These are phyloP conservation scores for Charaxes varanes DNA, from an alignment of 1,140 invertebrate species.

Conservation along the genomic window DNA sequence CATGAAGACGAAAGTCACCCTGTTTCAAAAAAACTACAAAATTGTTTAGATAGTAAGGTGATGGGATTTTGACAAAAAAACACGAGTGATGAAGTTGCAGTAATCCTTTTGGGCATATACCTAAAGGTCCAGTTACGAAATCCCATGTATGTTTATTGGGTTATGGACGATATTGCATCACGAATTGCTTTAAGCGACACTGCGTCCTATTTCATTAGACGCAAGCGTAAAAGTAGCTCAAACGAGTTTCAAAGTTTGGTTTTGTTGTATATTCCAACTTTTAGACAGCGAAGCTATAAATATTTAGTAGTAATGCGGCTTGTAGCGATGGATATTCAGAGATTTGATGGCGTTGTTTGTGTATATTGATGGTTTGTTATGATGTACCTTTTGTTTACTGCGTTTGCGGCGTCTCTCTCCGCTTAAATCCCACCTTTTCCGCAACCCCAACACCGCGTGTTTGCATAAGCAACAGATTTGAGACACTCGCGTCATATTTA, in stretches of 20 bases:
- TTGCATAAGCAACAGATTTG: no score
- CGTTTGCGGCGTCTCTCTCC: no score
- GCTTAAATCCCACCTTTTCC: no score
- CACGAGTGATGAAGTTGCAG: conserved; percentile 26
- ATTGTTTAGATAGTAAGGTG: no score
- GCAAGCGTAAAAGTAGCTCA: conserved; percentile 6
- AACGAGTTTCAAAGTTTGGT: not conserved
- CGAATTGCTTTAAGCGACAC: no score
- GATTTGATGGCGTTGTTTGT: conserved; percentile 22
- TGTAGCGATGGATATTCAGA: conserved; percentile 21
- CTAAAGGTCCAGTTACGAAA: conserved; percentile 19
- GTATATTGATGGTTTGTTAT: no score
- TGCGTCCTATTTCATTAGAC: conserved; percentile 1
- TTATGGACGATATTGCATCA: no score
- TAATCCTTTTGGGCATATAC: conserved; percentile 21
- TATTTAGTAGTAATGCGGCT: conserved; percentile 34
- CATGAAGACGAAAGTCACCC: no score
- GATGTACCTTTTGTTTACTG: no score
- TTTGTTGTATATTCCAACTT: conserved; percentile 16
- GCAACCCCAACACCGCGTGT: no score
- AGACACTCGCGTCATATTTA: no score
- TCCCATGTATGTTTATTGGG: conserved; percentile 13
- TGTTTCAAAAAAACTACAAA: no score
- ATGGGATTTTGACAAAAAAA: conserved; percentile 26
- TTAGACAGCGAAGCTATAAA: conserved; percentile 28